Evolutionary conservation across 2,797 vertebrate genomes (phyloP), one percentile per base, ranked within the genome.

Genomic region (Aplochiton taeniatus): DNA sequence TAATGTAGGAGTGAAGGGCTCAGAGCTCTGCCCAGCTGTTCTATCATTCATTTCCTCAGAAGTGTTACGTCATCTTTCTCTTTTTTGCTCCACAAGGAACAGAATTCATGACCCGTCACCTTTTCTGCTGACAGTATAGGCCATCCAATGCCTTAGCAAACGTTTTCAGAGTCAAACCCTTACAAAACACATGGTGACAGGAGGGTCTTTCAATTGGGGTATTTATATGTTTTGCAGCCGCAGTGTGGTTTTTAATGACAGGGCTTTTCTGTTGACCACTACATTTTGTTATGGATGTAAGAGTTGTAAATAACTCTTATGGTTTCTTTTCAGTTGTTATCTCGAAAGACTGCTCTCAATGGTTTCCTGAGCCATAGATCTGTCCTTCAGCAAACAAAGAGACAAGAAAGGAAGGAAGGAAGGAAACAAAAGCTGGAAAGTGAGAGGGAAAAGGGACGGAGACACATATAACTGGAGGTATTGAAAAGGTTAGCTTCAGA

Each of bases 91-190:
- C n/a, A n/a, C n/a, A 9, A 46, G 82, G 84, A 85, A 77, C 74
- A 82, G 78, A 86, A 89, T 89, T 90, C 85, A 89, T 85, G 87
- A 88, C 85, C 86, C 54, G 82, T 83, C 86, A 80, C 80, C 79
- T 79, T 79, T 78, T 85, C 51, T 82, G 88, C 87, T 88, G 87
- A 90, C 84, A 78, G 65, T 73, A 79, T 78, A 76, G 76, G 44
- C 78, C 76, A 13, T 80, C 80, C 58, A 47, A 73, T 57, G 83
- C 74, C 76, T 73, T 10, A 20, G 73, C 71, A 80, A 87, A 88
- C 57, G 60, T 65, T 81, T 85, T 83, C 80, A 74, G 80, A 80
- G 80, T 53, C 58, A 76, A 58, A 16, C 72, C 76, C 83, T 78
- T 79, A 81, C 84, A 82, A 84, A 86, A 83, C 83, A 81, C 85